Evolutionary conservation across 2,888 invertebrate genomes (phyloP).

Genomic region (Chrysina gloriosa): DNA sequence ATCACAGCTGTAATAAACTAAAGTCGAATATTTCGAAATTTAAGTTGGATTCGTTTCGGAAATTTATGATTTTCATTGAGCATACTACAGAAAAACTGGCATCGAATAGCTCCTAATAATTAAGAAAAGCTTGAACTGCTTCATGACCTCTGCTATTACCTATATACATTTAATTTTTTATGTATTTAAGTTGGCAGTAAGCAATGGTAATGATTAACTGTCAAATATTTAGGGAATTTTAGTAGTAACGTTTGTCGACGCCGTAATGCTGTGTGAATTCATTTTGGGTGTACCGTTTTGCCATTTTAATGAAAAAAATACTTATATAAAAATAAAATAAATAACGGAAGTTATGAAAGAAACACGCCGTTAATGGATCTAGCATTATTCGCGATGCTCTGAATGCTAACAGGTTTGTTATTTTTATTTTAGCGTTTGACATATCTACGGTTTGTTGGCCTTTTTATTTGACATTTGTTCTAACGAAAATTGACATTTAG

Average conservation of each 20-base stretch:
- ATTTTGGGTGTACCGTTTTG: conserved; percentile 45
- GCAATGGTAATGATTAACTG: conserved; percentile 14
- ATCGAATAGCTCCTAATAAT: too few relatives aligned
- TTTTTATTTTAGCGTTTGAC: conserved; percentile 24
- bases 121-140: too few relatives aligned
- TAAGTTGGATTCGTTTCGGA: too few relatives aligned
- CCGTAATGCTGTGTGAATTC: conserved; percentile 28
- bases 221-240: conserved; percentile 23
- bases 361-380: not conserved
- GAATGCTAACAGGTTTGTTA: conserved; percentile 9
- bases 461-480: conserved; percentile 43
- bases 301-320: conserved; percentile 42
- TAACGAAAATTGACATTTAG: conserved; percentile 40
- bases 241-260: not conserved
- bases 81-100: too few relatives aligned
- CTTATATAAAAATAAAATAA: conserved; percentile 19
- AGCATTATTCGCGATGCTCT: not conserved
- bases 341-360: not conserved
- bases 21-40: too few relatives aligned
- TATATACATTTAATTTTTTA: not conserved
- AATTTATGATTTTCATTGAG: too few relatives aligned
- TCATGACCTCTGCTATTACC: not conserved
- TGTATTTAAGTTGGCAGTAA: not conserved
- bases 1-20: too few relatives aligned
- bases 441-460: conserved; percentile 45